These are phyloP conservation scores for Lepidochrysops patricia DNA, from an alignment of 2,888 invertebrate genomes.

Conservation along the genomic window DNA sequence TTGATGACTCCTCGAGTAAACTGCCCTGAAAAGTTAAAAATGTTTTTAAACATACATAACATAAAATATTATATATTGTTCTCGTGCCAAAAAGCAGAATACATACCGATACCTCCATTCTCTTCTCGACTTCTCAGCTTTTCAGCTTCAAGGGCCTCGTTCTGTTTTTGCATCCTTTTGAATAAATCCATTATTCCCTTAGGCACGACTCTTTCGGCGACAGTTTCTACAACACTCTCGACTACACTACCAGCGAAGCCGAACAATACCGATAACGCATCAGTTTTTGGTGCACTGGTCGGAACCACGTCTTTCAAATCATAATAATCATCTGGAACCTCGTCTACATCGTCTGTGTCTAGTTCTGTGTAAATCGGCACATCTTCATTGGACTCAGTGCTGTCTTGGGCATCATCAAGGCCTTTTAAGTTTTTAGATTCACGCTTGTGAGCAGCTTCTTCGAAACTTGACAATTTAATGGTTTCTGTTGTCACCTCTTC, in stretches of 20 bases:
- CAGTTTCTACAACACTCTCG: constrained; percentile 58
- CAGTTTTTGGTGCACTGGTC: constrained; percentile 56
- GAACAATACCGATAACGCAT: constrained; percentile 58
- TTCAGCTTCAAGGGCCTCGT: constrained; percentile 60
- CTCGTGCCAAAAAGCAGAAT: not conserved
- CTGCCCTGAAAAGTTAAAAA: constrained; percentile 40
- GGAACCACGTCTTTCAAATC: constrained; percentile 59
- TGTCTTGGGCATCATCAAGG: constrained; percentile 24
- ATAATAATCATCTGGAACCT: constrained; percentile 64
- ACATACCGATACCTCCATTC: constrained; percentile 62
- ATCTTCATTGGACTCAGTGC: constrained; percentile 35
- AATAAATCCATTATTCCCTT: constrained; percentile 59
- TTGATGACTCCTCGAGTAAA: constrained; percentile 65
- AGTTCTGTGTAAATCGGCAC: constrained; percentile 53
- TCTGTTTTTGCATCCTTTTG: constrained; percentile 64
- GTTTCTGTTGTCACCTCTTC: not conserved
- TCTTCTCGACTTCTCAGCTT: constrained; percentile 63
- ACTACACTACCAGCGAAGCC: constrained; percentile 65
- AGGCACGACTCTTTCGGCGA: constrained; percentile 63
- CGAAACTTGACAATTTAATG: not conserved
- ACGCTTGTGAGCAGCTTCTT: constrained; percentile 13
- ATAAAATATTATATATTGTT: not conserved
- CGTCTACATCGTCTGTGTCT: constrained; percentile 44
- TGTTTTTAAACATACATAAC: not conserved
- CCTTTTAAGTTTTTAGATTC: constrained; percentile 16